These are phyloP conservation scores for Cyaniris semiargus DNA, from an alignment of 2,888 invertebrate species.

Conservation along the genomic window DNA sequence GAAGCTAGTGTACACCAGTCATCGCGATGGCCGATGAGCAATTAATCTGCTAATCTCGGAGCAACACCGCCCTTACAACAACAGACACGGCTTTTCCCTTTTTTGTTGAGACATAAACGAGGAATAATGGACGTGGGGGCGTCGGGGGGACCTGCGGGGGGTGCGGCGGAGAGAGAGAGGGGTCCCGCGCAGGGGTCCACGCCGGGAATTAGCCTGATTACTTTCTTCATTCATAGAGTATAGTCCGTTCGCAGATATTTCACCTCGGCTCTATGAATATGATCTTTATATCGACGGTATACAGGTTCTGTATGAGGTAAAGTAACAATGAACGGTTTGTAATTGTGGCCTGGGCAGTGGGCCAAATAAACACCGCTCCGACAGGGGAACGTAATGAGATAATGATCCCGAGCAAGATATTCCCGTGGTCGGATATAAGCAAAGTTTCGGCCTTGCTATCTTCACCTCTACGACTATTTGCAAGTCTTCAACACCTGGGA, in stretches of 20 bases:
- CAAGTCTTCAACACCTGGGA: background rate
- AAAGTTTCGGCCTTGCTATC: background rate
- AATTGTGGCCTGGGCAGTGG: background rate
- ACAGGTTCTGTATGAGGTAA: background rate
- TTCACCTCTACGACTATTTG: background rate
- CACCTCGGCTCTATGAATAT: slow-evolving; percentile 5
- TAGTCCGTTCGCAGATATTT: slow-evolving; percentile 21
- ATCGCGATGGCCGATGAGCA: background rate
- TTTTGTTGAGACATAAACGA: slow-evolving; percentile 30
- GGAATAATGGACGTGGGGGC: slow-evolving; percentile 23
- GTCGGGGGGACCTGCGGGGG: background rate
- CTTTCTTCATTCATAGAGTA: slow-evolving; percentile 19
- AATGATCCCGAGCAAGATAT: background rate
- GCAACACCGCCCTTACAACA: slow-evolving; percentile 17
- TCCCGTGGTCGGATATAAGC: background rate
- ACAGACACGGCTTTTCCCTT: slow-evolving; percentile 26
- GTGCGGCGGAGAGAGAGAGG: background rate
- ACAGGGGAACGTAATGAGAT: background rate
- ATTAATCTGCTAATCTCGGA: slow-evolving; percentile 8
- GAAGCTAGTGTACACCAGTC: background rate
- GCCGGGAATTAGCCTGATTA: slow-evolving; percentile 26
- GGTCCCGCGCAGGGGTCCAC: slow-evolving; percentile 8
- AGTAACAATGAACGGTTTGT: background rate
- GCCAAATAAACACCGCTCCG: background rate
- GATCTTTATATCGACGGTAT: background rate